These are phyloP conservation scores for Leptogaster cylindrica DNA, from an alignment of 2,888 invertebrate species.

Conservation along the genomic window DNA sequence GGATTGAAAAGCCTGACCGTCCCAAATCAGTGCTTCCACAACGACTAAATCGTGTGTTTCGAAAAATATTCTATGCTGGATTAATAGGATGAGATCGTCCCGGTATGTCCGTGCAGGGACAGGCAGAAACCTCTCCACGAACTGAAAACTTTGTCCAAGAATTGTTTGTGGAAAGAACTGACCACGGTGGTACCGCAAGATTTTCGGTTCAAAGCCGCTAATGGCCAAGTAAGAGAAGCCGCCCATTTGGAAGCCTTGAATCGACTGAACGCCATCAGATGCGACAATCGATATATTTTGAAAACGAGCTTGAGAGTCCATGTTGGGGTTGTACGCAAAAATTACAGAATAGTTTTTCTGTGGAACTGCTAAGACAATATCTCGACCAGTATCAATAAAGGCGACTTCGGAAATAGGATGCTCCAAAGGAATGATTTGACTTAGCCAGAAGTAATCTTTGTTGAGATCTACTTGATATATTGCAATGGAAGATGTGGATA, in stretches of 20 bases:
- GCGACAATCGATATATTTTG: conserved; percentile 46
- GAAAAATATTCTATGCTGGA: conserved; percentile 60
- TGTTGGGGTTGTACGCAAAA: conserved; percentile 54
- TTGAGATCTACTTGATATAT: conserved; percentile 55
- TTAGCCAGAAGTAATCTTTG: conserved; percentile 56
- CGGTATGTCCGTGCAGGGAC: conserved; percentile 59
- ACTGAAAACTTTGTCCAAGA: conserved; percentile 56
- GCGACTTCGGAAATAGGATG: conserved; percentile 51
- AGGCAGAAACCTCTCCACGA: conserved; percentile 57
- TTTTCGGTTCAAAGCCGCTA: conserved; percentile 56
- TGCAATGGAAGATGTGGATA: conserved; percentile 49
- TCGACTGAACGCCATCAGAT: conserved; percentile 53
- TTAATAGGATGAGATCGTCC: conserved; percentile 60
- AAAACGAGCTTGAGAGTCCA: conserved; percentile 49
- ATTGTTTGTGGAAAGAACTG: conserved; percentile 56
- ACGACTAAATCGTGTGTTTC: conserved; percentile 56
- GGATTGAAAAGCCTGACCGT: conserved; percentile 59
- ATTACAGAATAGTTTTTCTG: conserved; percentile 54
- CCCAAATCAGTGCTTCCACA: conserved; percentile 60
- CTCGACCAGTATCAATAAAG: conserved; percentile 56
- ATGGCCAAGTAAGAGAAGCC: conserved; percentile 59
- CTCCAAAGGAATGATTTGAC: conserved; percentile 55
- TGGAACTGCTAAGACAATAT: conserved; percentile 56
- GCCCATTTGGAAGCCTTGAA: conserved; percentile 59
- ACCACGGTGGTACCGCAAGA: conserved; percentile 56